These are phyloP conservation scores for Isurus oxyrinchus DNA, from an alignment of 2,113 vertebrate species.

Conservation along the genomic window DNA sequence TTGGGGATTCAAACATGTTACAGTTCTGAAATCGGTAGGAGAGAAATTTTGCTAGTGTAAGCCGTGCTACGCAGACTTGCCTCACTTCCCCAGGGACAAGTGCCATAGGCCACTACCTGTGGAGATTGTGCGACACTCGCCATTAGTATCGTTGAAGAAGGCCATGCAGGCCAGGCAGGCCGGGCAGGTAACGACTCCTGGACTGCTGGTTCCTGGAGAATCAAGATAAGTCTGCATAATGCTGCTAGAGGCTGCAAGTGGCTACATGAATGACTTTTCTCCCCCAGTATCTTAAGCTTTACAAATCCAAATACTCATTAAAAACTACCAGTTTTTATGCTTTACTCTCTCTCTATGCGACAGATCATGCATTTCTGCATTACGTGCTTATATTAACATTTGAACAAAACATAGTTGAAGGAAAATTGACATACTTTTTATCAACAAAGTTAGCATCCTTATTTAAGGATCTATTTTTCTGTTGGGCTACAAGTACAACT, in stretches of 20 bases:
- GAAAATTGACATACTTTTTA: not conserved
- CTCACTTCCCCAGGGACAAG: too few relatives aligned
- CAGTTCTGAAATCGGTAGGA: not conserved
- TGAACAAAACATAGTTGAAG: not conserved
- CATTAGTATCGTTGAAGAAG: not conserved
- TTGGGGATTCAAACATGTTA: not conserved
- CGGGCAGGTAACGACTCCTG: not conserved
- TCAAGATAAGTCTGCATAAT: not conserved
- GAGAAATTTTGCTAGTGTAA: too few relatives aligned
- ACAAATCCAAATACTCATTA: conserved; percentile 6
- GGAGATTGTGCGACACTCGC: not conserved
- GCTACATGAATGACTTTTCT: not conserved
- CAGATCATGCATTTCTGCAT: not conserved
- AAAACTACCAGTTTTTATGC: not conserved
- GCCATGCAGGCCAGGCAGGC: not conserved
- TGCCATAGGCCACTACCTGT: not conserved
- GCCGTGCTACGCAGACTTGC: too few relatives aligned
- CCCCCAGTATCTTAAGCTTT: not conserved
- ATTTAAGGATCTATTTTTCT: not conserved
- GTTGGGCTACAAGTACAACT: not conserved
- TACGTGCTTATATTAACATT: not conserved
- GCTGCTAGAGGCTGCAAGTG: not conserved
- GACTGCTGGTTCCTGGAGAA: not conserved
- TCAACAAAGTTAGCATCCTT: not conserved
- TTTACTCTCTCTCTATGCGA: not conserved